phyloP scores from a whole-genome alignment of 2,113 vertebrate species.

The Brienomyrus longianalis region DNA sequence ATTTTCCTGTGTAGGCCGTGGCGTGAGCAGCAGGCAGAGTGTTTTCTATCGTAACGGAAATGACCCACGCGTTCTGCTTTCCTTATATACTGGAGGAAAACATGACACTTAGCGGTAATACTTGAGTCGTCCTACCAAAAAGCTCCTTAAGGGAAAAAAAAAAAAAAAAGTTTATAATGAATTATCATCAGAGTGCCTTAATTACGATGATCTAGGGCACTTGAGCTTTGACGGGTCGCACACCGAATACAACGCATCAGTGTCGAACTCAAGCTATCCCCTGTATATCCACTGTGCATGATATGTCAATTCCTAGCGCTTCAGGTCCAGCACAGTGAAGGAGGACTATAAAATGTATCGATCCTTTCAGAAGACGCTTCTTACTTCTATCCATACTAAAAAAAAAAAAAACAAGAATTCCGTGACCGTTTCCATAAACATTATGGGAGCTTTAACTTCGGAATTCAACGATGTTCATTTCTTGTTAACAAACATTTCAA shows the following conservation, averaged over 20 bases:
- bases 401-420: background rate
- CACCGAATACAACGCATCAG: background rate
- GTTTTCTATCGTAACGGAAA: background rate
- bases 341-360: background rate
- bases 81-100: background rate
- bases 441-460: background rate
- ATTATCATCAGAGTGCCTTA: background rate
- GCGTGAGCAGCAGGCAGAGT: background rate
- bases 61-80: background rate
- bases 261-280: background rate
- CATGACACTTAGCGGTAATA: background rate
- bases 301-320: background rate
- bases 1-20: background rate
- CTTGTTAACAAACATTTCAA: background rate
- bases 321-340: background rate
- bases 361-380: background rate
- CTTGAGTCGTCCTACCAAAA: background rate
- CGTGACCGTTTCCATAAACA: background rate
- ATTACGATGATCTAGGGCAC: background rate
- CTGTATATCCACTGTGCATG: background rate
- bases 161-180: background rate
- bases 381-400: background rate
- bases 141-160: background rate
- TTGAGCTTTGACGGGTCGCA: background rate
- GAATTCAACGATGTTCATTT: background rate